Evolutionary conservation across 2,888 invertebrate species (phyloP).

Genomic region (Odontocolon sp.): DNA sequence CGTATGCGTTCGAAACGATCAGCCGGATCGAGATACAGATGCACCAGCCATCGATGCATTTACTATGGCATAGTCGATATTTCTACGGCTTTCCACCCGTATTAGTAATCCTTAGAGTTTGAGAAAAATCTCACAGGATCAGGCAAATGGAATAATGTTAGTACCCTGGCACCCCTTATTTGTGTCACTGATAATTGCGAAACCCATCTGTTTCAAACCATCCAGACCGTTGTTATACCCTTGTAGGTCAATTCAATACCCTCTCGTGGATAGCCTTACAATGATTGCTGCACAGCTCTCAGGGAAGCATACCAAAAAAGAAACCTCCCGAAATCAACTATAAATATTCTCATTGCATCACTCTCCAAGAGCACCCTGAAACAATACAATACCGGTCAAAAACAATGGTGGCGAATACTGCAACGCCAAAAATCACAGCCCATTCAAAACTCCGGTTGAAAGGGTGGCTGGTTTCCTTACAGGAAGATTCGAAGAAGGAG

Average conservation of each 20-base stretch:
- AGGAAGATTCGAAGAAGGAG: conserved; percentile 21
- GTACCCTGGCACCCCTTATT: conserved; percentile 67
- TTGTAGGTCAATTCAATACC: conserved; percentile 64
- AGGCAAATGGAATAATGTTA: conserved; percentile 66
- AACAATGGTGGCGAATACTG: conserved; percentile 13
- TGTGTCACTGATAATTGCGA: background rate
- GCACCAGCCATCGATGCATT: conserved; percentile 10
- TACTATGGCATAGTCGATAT: conserved; percentile 1
- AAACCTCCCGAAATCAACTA: conserved; percentile 53
- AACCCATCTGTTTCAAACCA: conserved; percentile 23
- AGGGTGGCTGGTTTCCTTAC: background rate
- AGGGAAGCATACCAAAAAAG: conserved; percentile 54
- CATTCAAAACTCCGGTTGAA: background rate
- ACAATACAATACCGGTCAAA: conserved; percentile 59
- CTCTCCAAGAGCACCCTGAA: conserved; percentile 57
- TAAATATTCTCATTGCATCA: conserved; percentile 56
- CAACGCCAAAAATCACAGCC: background rate
- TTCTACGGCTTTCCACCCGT: too few species aligned
- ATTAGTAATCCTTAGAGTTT: too few species aligned
- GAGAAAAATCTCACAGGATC: too few species aligned
- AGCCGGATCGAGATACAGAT: too few species aligned
- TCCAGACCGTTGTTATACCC: conserved; percentile 54
- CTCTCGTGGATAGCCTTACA: conserved; percentile 63
- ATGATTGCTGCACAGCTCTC: too few species aligned
- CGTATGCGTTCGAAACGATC: too few species aligned